Evolutionary conservation across 1,140 invertebrate genomes (phyloP), one percentile per base, ranked within the genome.

Genomic region (Uloborus diversus): DNA sequence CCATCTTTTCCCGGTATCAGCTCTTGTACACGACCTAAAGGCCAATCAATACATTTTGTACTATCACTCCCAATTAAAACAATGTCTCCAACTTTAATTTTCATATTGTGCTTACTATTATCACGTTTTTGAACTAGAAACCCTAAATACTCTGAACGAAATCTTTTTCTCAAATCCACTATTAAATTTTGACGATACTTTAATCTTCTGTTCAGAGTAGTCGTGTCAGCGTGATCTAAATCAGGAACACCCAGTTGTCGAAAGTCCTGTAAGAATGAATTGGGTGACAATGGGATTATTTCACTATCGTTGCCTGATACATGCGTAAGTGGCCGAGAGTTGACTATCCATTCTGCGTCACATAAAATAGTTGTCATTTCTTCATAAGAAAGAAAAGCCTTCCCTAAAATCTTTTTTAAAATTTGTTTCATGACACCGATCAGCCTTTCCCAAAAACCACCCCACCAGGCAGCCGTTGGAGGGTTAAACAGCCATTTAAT

Each of bases 111-210:
- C 35, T 47, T 66, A 23, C 49, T 66, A 13, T 3, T 13, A 11
- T 66, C 35, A 66, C 17, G 4, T 42, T 37, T 42, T 42, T 47
- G 35, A 47, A 66, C 27, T n/a, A 28, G 28, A 11, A 66, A 3
- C 25, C 27, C 42, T 28, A 66, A 47, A 47, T 66, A 66, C 28
- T 66, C 35, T 9, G 42, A 66, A 14, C 64, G 42, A 27, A 66
- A 66, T 28, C 35, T 66, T 47, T 42, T 49, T 11, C 64, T 33
- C 13, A 66, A 25, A 66, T 66, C 42, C 42, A 37, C 28, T 3
- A 66, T 66, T 1, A 66, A 20, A 11, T 56, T 9, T 3, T 56
- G 35, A 13, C 35, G 20, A 20, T 47, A 32, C 23, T 66, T 66
- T 13, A 66, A 3, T 49, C 11, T 17, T 69, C 53, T 69, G 23